Base-by-base conservation (phyloP, 2,888 invertebrate species). In the Dione juno region DNA sequence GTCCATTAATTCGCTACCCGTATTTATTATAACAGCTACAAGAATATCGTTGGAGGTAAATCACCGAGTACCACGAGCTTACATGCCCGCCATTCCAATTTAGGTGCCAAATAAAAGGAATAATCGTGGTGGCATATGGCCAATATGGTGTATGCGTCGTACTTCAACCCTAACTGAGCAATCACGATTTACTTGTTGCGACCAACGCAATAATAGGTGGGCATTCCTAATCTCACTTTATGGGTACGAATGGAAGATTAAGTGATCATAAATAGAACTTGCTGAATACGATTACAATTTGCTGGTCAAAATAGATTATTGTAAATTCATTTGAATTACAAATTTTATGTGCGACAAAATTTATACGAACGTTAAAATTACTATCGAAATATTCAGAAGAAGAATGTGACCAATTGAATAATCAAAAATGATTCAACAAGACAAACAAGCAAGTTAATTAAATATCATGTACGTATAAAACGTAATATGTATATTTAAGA, bases 11-110 rank as follows among this genome's bases (percentile, higher is more conserved):
- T 64, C 64, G 78, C 85, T 84, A 82, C 87, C 81, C 80, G 81
- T 85, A 85, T 86, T 86, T 86, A 86, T 87, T 80, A 83, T 79
- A 76, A 77, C 77, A 65, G 67, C 72, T 69, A 82, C 83, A 82
- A 73, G 79, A 74, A 71, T 77, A 70, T 71, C 76, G 77, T 74
- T 53, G 74, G 74, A 76, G 79, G 78, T 84, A 84, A 83, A 84
- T 84, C 82, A 81, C 81, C 76, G 75, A 75, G 77, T 72, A 81
- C 79, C 77, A 74, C 76, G 73, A 75, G 75, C 80, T 67, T 83
- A 84, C 83, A 84, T 81, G 84, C 76, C 74, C 74, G 74, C 73
- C 48, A 66, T 69, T 63, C 73, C 72, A 67, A 72, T 71, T 75
- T 70, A 66, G 76, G 75, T 41, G n/a, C 53, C 70, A 69, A 75